Conservation (phyloP, 2,113 vertebrate genomes). For the Barnardius zonarius region DNA sequence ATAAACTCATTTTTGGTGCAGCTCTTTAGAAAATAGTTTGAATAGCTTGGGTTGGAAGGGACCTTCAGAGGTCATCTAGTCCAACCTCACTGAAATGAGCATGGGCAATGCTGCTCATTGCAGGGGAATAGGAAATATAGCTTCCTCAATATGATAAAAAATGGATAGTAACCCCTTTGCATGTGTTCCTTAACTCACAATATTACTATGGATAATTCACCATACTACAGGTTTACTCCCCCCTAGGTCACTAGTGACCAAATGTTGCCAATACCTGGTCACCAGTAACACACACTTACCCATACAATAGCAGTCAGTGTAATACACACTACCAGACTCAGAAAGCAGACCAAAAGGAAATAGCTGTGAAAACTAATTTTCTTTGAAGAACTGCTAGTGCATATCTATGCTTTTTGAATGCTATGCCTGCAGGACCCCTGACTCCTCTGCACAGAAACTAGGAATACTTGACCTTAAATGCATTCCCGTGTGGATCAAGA, state of each 20-base stretch:
- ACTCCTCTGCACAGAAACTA: background rate
- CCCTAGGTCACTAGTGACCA: background rate
- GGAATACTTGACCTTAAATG: background rate
- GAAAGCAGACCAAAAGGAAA: background rate
- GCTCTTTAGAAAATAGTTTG: background rate
- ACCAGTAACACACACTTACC: background rate
- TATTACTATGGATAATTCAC: background rate
- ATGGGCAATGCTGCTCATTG: background rate
- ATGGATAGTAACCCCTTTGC: background rate
- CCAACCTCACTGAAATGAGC: background rate
- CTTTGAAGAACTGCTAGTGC: background rate
- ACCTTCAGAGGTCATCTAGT: background rate
- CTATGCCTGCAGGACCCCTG: background rate
- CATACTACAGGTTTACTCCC: background rate
- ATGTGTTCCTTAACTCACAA: background rate
- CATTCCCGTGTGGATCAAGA: background rate
- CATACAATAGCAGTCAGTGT: background rate
- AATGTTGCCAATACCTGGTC: background rate
- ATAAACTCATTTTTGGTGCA: background rate
- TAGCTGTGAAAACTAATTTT: background rate
- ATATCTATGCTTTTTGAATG: background rate
- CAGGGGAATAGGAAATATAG: background rate
- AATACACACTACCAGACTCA: background rate
- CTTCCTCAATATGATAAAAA: background rate
- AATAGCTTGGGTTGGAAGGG: background rate